Base-by-base conservation (phyloP, 2,113 vertebrate genomes). In the Lethenteron reissneri region DNA sequence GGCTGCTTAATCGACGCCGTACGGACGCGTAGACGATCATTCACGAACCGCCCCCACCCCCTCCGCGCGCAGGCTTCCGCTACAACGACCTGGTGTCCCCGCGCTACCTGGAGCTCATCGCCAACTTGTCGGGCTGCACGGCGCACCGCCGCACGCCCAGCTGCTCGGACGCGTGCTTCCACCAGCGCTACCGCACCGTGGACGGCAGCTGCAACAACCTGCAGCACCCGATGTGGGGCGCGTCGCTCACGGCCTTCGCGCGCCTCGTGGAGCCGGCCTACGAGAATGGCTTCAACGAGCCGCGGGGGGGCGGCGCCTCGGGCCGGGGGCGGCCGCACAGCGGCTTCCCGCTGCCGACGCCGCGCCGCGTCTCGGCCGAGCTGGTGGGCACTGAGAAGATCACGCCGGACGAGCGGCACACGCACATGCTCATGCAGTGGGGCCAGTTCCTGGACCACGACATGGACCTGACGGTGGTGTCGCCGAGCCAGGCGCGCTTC, bases 11-110 rank as follows among this genome's bases (percentile, higher is more conserved):
- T 41, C 41, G 41, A 41, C 41, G 41, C 41, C 41, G 41, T 41
- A 41, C 41, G 41, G 3, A 6, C 41, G 41, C 41, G 41, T 5
- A 41, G 41, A 41, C 41, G 4, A 41, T 41, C 41, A 68, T 11
- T 17, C 64, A 3, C 25, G 64, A 68, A 9, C 64, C 64, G n/a
- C n/a, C 64, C 64, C 25, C 17, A 17, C 10, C n/a, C n/a, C 25
- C n/a, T 68, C 25, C 25, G 11, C 64, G n/a, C 25, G n/a, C 77
- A 83, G 82, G 80, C 56, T 73, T 73, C 70, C 72, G 68, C 25
- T 73, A 73, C 58, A 70, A 73, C 17, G 57, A 73, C 57, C 72
- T 73, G 13, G 68, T 73, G 56, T 73, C 72, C 14, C 72, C 72
- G 70, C 72, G 14, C 59, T 70, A 73, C 13, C 70, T 73, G 69